Evolutionary conservation across 1,140 invertebrate genomes (phyloP).

Genomic region (Teleogryllus occipitalis): DNA sequence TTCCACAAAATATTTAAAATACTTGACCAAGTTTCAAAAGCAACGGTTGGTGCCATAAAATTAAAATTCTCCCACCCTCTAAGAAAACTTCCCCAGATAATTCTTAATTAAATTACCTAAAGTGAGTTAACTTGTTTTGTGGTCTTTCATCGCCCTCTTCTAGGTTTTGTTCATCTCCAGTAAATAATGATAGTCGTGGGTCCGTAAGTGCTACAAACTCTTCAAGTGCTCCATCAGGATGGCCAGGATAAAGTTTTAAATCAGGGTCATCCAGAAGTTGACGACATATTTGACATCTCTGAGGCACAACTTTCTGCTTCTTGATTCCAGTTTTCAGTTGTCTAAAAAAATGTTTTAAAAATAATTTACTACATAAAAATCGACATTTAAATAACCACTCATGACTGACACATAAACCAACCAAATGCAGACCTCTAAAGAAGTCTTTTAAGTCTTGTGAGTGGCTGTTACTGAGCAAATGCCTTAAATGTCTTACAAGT

Average conservation of each 20-base stretch:
- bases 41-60: background rate
- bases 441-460: background rate
- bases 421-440: background rate
- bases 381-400: no score
- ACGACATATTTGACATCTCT: slow-evolving; percentile 45
- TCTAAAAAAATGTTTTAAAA: background rate
- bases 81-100: background rate
- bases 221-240: slow-evolving; percentile 62
- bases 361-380: background rate
- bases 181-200: slow-evolving; percentile 63
- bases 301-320: slow-evolving; percentile 20
- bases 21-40: background rate
- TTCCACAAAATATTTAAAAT: background rate
- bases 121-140: slow-evolving; percentile 54
- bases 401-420: background rate
- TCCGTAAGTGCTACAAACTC: slow-evolving; percentile 70
- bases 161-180: slow-evolving; percentile 47
- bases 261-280: slow-evolving; percentile 56
- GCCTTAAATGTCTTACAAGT: background rate
- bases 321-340: background rate
- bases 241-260: slow-evolving; percentile 60
- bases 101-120: slow-evolving; percentile 30
- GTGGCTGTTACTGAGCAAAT: background rate
- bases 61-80: no score
- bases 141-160: slow-evolving; percentile 50